Evolutionary conservation across 2,113 vertebrate species (phyloP), one percentile per base, ranked within the genome.

Genomic region (Pluvianellus socialis): DNA sequence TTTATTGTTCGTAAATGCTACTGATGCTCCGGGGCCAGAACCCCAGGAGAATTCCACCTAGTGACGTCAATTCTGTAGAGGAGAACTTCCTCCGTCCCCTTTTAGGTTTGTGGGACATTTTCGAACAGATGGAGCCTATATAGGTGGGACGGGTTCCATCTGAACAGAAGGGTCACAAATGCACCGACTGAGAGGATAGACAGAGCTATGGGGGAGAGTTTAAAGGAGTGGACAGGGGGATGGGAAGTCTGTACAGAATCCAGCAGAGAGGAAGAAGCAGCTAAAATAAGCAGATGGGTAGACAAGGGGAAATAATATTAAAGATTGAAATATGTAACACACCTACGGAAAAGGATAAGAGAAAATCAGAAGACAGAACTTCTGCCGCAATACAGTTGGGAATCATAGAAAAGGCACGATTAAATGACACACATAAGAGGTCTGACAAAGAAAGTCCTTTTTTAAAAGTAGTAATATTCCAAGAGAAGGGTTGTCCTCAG

Each of bases 131-230:
- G 98, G 98, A 97, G 97, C 98, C 96, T 93, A 96, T 98, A 98
- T 97, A 98, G 98, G 98, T 98, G 98, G 98, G 98, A 98, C 8
- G 50, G 55, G 96, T 97, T 98, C 98, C 98, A 98, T 98, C 58
- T 98, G 98, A 98, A 98, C 98, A 98, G 98, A 98, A 98, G 98
- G 98, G 97, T 98, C 98, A 98, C 98, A 98, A 97, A 98, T 98
- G 95, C 97, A 94, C 98, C 97, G 79, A 98, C 98, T 97, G 98
- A 98, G 98, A 98, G 98, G 98, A 98, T 98, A 98, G 98, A 98
- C 98, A 98, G 98, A 98, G 92, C 98, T 97, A 98, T 98, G 96
- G 98, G 98, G 98, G 98, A 98, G 98, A 98, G 98, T 98, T 98
- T 98, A 98, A 98, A 98, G 97, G 97, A 98, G 98, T 95, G 96